phyloP scores from a whole-genome alignment of 2,888 invertebrate genomes.

The Erebia ligea region DNA sequence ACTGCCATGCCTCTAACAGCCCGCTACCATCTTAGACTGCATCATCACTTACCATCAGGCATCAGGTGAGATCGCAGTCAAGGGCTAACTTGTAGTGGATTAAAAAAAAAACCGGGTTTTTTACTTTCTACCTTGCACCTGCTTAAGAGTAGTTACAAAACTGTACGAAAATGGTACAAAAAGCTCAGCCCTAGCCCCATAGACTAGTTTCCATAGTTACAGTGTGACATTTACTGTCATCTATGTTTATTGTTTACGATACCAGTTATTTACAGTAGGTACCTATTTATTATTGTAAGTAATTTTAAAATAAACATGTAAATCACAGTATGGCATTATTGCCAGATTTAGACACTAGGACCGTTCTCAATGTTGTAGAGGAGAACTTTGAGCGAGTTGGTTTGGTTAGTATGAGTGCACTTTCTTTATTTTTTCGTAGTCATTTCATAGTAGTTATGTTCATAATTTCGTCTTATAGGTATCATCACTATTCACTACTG shows the following conservation, averaged over 20 bases:
- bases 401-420: slow-evolving; percentile 57
- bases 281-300: background rate
- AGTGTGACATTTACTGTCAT: slow-evolving; percentile 8
- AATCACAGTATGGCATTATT: slow-evolving; percentile 45
- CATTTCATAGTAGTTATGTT: background rate
- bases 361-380: slow-evolving; percentile 68
- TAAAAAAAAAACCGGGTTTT: too few relatives aligned
- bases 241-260: background rate
- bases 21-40: too few relatives aligned
- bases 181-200: too few relatives aligned
- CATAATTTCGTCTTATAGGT: too few relatives aligned
- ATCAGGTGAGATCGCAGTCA: too few relatives aligned
- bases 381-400: slow-evolving; percentile 63
- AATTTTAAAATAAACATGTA: slow-evolving; percentile 20
- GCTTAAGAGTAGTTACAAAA: too few relatives aligned
- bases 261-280: background rate
- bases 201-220: slow-evolving; percentile 25
- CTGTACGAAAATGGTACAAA: too few relatives aligned
- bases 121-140: too few relatives aligned
- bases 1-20: too few relatives aligned
- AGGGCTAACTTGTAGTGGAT: too few relatives aligned
- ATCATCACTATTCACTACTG: too few relatives aligned
- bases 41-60: too few relatives aligned
- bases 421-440: background rate
- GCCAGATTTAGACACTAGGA: slow-evolving; percentile 64